Conservation (phyloP, 1,140 invertebrate species). For the Ctenoplectra terminalis region DNA sequence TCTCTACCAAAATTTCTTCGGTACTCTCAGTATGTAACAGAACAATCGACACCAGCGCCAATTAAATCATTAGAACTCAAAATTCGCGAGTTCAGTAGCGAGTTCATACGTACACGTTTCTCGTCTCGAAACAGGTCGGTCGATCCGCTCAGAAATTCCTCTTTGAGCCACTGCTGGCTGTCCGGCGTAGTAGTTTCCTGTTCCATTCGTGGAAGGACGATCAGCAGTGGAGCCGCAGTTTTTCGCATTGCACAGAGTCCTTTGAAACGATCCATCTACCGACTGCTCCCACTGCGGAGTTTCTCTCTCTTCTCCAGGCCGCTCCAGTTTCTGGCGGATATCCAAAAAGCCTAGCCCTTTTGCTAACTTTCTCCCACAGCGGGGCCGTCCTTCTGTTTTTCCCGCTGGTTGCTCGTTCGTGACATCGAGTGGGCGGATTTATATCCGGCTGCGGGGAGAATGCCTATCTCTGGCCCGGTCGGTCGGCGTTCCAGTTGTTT, state of each 20-base stretch:
- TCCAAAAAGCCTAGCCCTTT: slow-evolving; percentile 53
- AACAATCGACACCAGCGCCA: no score
- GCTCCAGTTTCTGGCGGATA: slow-evolving; percentile 42
- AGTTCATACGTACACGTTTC: no score
- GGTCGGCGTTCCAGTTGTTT: slow-evolving; percentile 46
- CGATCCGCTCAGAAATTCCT: slow-evolving; percentile 1
- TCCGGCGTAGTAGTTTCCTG: not conserved
- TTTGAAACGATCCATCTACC: slow-evolving; percentile 37
- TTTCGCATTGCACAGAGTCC: slow-evolving; percentile 43
- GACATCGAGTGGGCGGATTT: slow-evolving; percentile 56
- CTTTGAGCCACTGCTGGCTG: not conserved
- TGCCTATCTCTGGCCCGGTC: not conserved
- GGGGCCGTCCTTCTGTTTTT: not conserved
- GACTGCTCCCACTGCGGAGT: slow-evolving; percentile 13
- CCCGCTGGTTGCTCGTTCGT: slow-evolving; percentile 17
- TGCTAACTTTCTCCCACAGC: slow-evolving; percentile 32
- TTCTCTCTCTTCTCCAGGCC: not conserved
- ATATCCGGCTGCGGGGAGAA: slow-evolving; percentile 44
- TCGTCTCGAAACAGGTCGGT: no score
- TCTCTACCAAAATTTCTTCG: no score
- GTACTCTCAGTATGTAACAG: no score
- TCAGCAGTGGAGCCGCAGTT: slow-evolving; percentile 23
- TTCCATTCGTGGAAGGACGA: slow-evolving; percentile 22
- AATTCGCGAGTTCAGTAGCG: no score
- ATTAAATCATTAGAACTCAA: no score